Conservation (phyloP, 2,113 vertebrate genomes). For the Semnornis frantzii region DNA sequence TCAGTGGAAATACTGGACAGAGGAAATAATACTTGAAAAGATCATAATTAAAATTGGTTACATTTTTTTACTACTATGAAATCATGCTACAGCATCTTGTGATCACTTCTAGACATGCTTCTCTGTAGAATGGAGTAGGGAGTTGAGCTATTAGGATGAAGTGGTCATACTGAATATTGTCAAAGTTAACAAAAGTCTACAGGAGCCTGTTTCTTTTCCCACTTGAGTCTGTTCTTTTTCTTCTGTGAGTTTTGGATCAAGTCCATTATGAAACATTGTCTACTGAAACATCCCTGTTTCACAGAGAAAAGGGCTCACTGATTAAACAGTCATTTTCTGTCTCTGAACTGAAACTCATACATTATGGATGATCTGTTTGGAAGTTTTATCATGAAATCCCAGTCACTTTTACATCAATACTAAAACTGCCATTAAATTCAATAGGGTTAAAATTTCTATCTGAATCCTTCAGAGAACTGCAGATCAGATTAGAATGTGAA, state of each 20-base stretch:
- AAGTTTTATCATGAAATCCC: conserved; percentile 16
- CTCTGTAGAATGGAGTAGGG: neutral
- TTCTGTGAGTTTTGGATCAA: neutral
- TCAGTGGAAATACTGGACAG: neutral
- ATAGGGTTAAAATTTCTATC: neutral
- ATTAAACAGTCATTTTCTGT: conserved; percentile 30
- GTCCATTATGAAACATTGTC: neutral
- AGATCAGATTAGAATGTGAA: conserved; percentile 33
- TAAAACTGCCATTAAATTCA: conserved; percentile 1
- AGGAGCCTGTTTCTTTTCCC: neutral
- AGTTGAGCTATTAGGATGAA: neutral
- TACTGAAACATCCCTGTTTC: neutral
- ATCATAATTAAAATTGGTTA: neutral
- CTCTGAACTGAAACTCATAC: conserved; percentile 12
- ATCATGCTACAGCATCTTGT: neutral
- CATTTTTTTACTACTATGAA: neutral
- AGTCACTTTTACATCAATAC: conserved; percentile 1
- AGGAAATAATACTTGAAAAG: neutral
- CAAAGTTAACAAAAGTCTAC: neutral
- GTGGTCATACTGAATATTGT: neutral
- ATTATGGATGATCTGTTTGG: conserved; percentile 42
- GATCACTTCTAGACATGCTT: neutral
- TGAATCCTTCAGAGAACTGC: conserved; percentile 16
- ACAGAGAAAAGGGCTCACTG: neutral
- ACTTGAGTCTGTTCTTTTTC: neutral